Evolutionary conservation across 2,797 vertebrate species (phyloP).

Genomic region (Girardinus metallicus): DNA sequence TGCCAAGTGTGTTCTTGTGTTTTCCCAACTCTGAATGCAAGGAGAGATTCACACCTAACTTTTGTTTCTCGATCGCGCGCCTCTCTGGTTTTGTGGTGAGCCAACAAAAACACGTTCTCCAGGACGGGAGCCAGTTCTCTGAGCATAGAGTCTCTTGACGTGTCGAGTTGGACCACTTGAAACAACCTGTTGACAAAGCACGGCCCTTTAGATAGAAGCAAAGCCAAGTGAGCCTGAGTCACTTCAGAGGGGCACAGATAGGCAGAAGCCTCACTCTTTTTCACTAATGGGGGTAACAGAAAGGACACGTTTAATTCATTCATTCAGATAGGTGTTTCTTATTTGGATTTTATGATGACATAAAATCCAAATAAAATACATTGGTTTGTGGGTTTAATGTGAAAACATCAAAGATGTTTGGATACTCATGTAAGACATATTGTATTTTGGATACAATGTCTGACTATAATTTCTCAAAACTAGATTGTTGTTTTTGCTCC

Average conservation of each 20-base stretch:
- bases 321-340: background rate
- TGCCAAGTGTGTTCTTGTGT: slow-evolving; percentile 5
- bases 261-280: slow-evolving; percentile 26
- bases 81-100: slow-evolving; percentile 13
- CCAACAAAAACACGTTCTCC: slow-evolving; percentile 49
- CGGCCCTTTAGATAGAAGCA: slow-evolving; percentile 68
- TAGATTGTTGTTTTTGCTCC: slow-evolving; percentile 31
- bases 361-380: background rate
- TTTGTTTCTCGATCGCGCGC: background rate
- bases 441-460: background rate
- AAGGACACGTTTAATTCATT: slow-evolving; percentile 1
- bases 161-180: slow-evolving; percentile 66
- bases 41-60: slow-evolving; percentile 33
- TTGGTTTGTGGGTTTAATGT: background rate
- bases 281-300: background rate
- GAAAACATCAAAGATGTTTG: background rate
- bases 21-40: background rate
- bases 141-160: slow-evolving; percentile 26
- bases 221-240: slow-evolving; percentile 55
- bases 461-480: slow-evolving; percentile 8
- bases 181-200: slow-evolving; percentile 72
- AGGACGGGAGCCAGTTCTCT: slow-evolving; percentile 50
- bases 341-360: too few relatives aligned
- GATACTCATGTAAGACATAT: background rate
- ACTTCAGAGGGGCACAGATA: slow-evolving; percentile 55